phyloP scores from a whole-genome alignment of 2,113 vertebrate species.

The Sturnira hondurensis region DNA sequence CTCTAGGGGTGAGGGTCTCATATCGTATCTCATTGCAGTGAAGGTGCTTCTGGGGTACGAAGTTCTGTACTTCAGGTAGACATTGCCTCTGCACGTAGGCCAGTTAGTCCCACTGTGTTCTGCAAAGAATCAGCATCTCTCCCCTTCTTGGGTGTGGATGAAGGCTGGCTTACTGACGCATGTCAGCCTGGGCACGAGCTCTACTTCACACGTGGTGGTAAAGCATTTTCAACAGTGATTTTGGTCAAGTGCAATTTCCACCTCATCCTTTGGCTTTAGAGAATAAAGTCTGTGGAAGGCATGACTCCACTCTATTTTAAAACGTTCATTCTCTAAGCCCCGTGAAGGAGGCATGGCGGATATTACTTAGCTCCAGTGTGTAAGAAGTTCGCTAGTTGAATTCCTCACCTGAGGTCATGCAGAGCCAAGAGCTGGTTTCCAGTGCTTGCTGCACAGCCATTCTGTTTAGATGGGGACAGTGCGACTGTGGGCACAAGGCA shows the following conservation, averaged over 20 bases:
- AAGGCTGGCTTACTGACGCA: background rate
- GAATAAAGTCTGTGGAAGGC: background rate
- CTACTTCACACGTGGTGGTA: background rate
- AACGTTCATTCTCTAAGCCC: background rate
- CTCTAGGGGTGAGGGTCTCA: background rate
- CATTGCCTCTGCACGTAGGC: background rate
- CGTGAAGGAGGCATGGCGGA: background rate
- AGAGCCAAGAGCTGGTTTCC: background rate
- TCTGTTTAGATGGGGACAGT: background rate
- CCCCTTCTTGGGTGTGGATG: background rate
- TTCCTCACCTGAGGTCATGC: background rate
- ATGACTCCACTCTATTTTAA: background rate
- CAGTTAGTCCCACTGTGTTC: background rate
- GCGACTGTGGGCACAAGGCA: background rate
- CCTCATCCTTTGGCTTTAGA: background rate
- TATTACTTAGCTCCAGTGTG: background rate
- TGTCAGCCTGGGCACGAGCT: background rate
- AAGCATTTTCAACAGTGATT: background rate
- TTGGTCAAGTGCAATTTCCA: background rate
- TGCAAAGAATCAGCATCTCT: background rate
- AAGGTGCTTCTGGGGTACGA: background rate
- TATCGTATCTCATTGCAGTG: background rate
- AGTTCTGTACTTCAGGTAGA: background rate
- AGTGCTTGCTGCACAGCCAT: background rate
- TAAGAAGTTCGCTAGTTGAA: conserved; percentile 6